Evolutionary conservation across 2,888 invertebrate genomes (phyloP).

Genomic region (Spisula subtruncata): DNA sequence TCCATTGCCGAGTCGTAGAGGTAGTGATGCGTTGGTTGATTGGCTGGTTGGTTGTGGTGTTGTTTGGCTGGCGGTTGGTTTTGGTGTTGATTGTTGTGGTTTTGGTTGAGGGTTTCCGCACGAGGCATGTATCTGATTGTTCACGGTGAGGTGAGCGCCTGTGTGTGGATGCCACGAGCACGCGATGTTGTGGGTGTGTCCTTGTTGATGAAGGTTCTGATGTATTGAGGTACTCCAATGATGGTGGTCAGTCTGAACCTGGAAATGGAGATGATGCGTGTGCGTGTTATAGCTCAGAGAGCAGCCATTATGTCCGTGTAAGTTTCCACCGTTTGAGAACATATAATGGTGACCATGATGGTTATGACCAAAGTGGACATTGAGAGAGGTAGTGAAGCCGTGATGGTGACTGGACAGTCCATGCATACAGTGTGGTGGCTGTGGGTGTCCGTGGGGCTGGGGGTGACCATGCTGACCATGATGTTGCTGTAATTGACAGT

Average conservation of each 20-base stretch:
- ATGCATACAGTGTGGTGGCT: slow-evolving; percentile 56
- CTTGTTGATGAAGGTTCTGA: slow-evolving; percentile 24
- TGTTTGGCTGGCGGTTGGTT: too few species aligned
- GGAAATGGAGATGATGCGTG: slow-evolving; percentile 45
- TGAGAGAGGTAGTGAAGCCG: slow-evolving; percentile 68
- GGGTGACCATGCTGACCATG: slow-evolving; percentile 34
- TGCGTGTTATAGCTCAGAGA: slow-evolving; percentile 62
- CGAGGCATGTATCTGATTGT: slow-evolving; percentile 59
- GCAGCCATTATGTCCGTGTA: slow-evolving; percentile 60
- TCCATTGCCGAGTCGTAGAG: slow-evolving; percentile 55
- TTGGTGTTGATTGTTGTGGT: slow-evolving; percentile 5
- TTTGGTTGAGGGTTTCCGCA: slow-evolving; percentile 38
- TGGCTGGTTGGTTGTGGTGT: too few species aligned
- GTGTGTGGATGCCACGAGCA: slow-evolving; percentile 68
- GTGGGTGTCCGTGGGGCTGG: neutral
- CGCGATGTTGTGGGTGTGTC: slow-evolving; percentile 54
- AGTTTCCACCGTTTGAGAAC: slow-evolving; percentile 65
- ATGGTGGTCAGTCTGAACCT: slow-evolving; percentile 60
- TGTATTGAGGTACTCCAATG: slow-evolving; percentile 53
- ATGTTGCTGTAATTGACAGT: slow-evolving; percentile 44
- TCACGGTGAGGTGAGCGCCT: slow-evolving; percentile 56
- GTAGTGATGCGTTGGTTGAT: slow-evolving; percentile 37
- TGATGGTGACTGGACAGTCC: slow-evolving; percentile 60
- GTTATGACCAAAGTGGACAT: slow-evolving; percentile 57
- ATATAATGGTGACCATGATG: slow-evolving; percentile 59